A percentile compares a stretch with the other conserved stretches of the same genome.
Conservation (phyloP, 2,797 vertebrate genomes). For the Karalla daura region DNA sequence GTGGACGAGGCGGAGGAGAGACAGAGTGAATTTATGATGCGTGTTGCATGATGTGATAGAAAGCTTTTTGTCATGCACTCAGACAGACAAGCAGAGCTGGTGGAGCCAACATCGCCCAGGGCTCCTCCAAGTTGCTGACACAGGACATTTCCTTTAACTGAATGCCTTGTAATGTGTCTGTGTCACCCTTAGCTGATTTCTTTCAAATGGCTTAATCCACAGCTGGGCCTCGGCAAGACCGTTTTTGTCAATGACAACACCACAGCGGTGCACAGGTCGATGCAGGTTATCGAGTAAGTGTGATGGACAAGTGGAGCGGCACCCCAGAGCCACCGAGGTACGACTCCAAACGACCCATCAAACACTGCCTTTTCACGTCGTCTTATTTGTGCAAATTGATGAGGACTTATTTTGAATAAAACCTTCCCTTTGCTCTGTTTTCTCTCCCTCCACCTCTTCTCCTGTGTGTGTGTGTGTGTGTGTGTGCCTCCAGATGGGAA, state of each 20-base stretch:
- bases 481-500: conserved; percentile 59
- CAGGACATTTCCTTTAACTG: not conserved
- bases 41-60: not conserved
- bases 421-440: not conserved
- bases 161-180: not conserved
- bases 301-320: not conserved
- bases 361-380: too few species aligned
- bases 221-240: conserved; percentile 73
- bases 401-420: not conserved
- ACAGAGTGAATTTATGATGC: not conserved
- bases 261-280: conserved; percentile 19
- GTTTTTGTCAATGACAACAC: conserved; percentile 75
- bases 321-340: conserved; percentile 30
- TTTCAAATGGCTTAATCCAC: conserved; percentile 23
- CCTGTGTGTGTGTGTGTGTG: conserved; percentile 15
- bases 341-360: too few species aligned
- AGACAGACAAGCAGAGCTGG: too few species aligned
- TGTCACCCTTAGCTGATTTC: conserved; percentile 14
- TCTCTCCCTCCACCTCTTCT: conserved; percentile 10
- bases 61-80: too few species aligned
- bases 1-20: not conserved
- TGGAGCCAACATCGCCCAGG: too few species aligned
- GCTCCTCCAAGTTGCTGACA: conserved; percentile 14
- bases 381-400: too few species aligned
- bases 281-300: conserved; percentile 55